Evolutionary conservation across 2,888 invertebrate species (phyloP), one percentile per base, ranked within the genome.

Genomic region (Mimas tiliae): DNA sequence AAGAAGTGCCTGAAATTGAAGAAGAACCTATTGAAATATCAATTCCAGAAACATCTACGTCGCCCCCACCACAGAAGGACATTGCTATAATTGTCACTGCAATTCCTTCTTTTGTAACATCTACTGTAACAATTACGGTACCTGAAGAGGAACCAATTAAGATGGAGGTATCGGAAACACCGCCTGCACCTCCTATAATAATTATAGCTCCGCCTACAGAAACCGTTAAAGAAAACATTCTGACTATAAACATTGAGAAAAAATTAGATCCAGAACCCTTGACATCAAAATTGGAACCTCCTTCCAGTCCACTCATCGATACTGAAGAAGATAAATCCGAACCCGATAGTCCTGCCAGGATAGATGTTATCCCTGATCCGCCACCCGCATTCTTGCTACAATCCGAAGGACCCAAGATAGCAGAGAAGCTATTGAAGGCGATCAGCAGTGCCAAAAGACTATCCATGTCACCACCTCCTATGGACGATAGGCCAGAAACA

Each of bases 361-460:
- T 91, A 9, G 94, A 94, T 71, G 92, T 91, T 0, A 71, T 94
- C n/a, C 93, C 94, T 0, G 94, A 94, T 70, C 93, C 94, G 1
- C 94, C 94, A 0, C 90, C 92, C 1, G 91, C 83, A 0, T 94
- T 94, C 79, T 81, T 92, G 1, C 75, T 94, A 12, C 93, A 94
- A 70, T 90, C 94, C 4, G 93, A 94, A 72, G 94, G 93, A 1
- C 94, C 95, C 0, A 95, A 95, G 69, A 95, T 95, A 74, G 95
- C 95, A 0, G 95, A 95, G 72, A 95, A 95, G 77, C 91, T 95
- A 4, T 86, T 95, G 0, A 94, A 95, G 79, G 95, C 95, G 7
- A 94, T 88, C 84, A 95, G 89, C 85, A 95, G 90, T 83, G 95
- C 91, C 72, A 95, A 90, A 82, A 90, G 86, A 74, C 86, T 89